Conservation (phyloP, 2,113 vertebrate genomes). For the Xenopus borealis region DNA sequence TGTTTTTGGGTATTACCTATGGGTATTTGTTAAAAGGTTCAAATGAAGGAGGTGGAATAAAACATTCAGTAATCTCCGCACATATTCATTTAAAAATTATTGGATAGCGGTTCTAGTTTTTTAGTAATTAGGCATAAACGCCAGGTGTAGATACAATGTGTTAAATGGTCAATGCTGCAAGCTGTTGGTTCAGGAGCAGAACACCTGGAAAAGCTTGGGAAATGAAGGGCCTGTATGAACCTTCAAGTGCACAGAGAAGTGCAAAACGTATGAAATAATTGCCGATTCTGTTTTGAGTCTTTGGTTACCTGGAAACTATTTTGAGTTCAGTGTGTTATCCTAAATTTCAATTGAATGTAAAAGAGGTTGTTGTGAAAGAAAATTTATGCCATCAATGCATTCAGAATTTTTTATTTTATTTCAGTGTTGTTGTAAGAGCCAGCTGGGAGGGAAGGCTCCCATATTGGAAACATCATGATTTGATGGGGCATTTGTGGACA, state of each 20-base stretch:
- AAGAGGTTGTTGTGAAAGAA: no score
- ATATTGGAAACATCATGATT: no score
- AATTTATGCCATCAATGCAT: no score
- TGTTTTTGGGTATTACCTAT: no score
- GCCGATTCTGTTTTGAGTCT: neutral
- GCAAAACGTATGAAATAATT: neutral
- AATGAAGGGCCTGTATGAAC: neutral
- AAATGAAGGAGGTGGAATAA: no score
- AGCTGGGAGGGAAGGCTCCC: no score
- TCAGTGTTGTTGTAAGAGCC: no score
- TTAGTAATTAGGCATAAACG: neutral
- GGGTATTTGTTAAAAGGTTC: no score
- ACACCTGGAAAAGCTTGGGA: constrained; percentile 14
- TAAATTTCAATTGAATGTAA: neutral
- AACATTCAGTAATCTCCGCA: no score
- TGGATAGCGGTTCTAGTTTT: neutral
- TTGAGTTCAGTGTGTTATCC: neutral
- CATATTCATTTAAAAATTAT: no score
- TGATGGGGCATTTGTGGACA: no score
- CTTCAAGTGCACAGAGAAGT: neutral
- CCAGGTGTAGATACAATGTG: neutral
- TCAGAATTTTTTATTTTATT: no score
- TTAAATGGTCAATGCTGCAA: neutral
- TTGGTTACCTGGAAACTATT: constrained; percentile 1
- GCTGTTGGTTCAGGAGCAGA: neutral